A percentile compares a stretch with the other conserved stretches of the same genome.
phyloP scores from a whole-genome alignment of 2,888 invertebrate species.

The Andrena camellia region DNA sequence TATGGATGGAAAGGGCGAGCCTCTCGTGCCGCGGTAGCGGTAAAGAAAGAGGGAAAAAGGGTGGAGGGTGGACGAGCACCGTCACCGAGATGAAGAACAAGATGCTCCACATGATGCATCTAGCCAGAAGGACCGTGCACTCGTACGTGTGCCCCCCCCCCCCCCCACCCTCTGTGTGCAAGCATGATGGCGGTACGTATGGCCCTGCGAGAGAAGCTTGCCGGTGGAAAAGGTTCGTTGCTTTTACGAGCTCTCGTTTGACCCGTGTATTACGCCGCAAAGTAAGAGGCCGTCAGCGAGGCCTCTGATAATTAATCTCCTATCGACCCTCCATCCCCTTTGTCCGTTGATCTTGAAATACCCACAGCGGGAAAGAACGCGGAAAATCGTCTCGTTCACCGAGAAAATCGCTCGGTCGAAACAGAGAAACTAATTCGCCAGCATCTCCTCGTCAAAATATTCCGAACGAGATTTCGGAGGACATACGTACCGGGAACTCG shows the following conservation, averaged over 20 bases:
- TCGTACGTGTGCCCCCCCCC: conserved; percentile 19
- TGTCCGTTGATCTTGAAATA: conserved; percentile 34
- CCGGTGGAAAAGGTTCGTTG: conserved; percentile 56
- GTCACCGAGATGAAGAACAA: conserved; percentile 68
- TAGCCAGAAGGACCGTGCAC: conserved; percentile 52
- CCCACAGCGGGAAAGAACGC: not conserved
- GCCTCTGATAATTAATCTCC: conserved; percentile 57
- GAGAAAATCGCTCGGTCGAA: conserved; percentile 5
- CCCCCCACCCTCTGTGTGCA: conserved; percentile 12
- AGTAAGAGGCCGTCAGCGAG: conserved; percentile 42
- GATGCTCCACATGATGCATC: conserved; percentile 63
- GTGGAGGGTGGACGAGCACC: conserved; percentile 61
- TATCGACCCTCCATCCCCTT: conserved; percentile 35
- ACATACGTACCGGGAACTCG: not conserved
- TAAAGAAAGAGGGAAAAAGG: conserved; percentile 57
- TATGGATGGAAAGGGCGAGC: conserved; percentile 51
- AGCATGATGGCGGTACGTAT: conserved; percentile 5
- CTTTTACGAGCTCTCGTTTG: conserved; percentile 61
- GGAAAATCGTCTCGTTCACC: conserved; percentile 14
- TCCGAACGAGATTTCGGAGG: not conserved
- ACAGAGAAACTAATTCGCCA: not conserved
- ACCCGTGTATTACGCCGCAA: conserved; percentile 50
- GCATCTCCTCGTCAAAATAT: not conserved
- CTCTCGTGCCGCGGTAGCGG: conserved; percentile 44
- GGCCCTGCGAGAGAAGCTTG: conserved; percentile 37